Conservation (phyloP, 2,797 vertebrate genomes). For the Argentina silus region DNA sequence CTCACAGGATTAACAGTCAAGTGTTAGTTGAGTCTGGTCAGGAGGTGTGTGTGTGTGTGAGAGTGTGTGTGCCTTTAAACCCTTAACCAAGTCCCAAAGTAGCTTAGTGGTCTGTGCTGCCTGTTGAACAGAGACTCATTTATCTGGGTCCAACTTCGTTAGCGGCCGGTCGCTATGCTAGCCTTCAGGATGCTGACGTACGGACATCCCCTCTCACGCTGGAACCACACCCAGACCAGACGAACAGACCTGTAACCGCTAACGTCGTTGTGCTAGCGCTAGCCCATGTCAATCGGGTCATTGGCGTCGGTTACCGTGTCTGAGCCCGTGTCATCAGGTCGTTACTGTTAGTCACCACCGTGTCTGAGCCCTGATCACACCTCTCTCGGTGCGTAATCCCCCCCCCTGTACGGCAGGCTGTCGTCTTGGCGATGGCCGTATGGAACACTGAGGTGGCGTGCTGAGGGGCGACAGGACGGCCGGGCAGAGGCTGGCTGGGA, state of each 20-base stretch:
- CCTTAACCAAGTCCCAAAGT: slow-evolving; percentile 71
- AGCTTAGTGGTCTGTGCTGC: slow-evolving; percentile 69
- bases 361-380: slow-evolving; percentile 21
- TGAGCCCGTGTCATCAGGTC: neutral
- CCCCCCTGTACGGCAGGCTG: neutral
- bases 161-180: slow-evolving; percentile 29
- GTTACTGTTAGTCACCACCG: neutral
- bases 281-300: neutral
- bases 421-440: slow-evolving; percentile 19
- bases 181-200: neutral
- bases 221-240: slow-evolving; percentile 4
- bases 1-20: slow-evolving; percentile 58
- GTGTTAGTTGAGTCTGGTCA: slow-evolving; percentile 57
- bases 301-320: neutral
- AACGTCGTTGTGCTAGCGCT: neutral
- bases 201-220: slow-evolving; percentile 16
- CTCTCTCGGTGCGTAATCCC: neutral
- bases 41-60: slow-evolving; percentile 31
- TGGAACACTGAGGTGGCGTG: slow-evolving; percentile 31
- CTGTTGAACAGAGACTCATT: slow-evolving; percentile 32
- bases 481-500: slow-evolving; percentile 59
- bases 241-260: neutral
- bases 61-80: slow-evolving; percentile 61
- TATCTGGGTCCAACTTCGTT: neutral
- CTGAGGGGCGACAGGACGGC: slow-evolving; percentile 65